Evolutionary conservation across 2,888 invertebrate species (phyloP).

Genomic region (Ectropis crepuscularia): DNA sequence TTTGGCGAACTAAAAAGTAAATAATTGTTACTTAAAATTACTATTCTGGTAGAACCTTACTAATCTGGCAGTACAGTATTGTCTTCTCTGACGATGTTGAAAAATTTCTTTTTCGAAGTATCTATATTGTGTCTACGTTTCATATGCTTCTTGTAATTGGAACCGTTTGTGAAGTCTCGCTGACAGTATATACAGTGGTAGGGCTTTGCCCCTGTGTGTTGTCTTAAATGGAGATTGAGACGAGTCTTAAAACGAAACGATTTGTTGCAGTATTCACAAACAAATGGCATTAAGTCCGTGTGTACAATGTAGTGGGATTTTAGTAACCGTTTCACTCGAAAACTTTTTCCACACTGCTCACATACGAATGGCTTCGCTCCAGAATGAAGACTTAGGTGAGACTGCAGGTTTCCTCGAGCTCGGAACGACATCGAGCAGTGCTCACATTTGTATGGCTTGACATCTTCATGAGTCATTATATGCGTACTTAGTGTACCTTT

Average conservation of each 20-base stretch:
- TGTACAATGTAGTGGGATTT: slow-evolving; percentile 79
- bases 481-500: slow-evolving; percentile 76
- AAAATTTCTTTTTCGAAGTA: slow-evolving; percentile 65
- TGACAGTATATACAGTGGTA: slow-evolving; percentile 74
- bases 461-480: slow-evolving; percentile 73
- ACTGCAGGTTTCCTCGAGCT: slow-evolving; percentile 73
- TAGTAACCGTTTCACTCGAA: slow-evolving; percentile 74
- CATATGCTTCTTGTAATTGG: slow-evolving; percentile 80
- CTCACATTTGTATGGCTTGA: slow-evolving; percentile 74
- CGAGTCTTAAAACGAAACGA: slow-evolving; percentile 76
- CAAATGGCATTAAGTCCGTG: slow-evolving; percentile 75
- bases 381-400: slow-evolving; percentile 73
- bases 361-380: slow-evolving; percentile 76
- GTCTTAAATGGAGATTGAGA: slow-evolving; percentile 72
- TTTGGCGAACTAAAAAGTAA: no score
- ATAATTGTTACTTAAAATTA: slow-evolving; percentile 1
- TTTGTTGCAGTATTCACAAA: slow-evolving; percentile 75
- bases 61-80: slow-evolving; percentile 33
- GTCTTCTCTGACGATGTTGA: slow-evolving; percentile 49
- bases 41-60: neutral
- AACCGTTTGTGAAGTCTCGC: slow-evolving; percentile 78
- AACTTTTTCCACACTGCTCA: slow-evolving; percentile 78
- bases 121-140: slow-evolving; percentile 75
- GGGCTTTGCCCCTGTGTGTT: slow-evolving; percentile 79
- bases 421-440: slow-evolving; percentile 74